phyloP scores from a whole-genome alignment of 2,888 invertebrate species.

The Hipparchia semele region DNA sequence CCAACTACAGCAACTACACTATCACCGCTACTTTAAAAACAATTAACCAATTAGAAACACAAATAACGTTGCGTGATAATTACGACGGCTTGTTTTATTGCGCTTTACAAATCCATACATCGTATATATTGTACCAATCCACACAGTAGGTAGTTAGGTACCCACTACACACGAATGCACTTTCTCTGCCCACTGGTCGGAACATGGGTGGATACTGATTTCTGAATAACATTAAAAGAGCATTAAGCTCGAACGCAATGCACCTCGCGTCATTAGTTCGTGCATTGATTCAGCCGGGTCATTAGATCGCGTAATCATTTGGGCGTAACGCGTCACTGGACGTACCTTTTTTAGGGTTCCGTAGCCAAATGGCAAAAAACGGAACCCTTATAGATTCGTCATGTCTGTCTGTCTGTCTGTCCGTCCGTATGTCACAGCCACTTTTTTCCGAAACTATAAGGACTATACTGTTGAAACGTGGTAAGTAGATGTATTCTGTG shows the following conservation, averaged over 20 bases:
- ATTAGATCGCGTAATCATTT: constrained; percentile 5
- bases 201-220: constrained; percentile 37
- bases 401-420: too few species aligned
- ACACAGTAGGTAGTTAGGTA: background rate
- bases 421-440: too few species aligned
- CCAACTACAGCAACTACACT: too few species aligned
- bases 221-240: constrained; percentile 40
- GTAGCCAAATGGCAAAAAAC: too few species aligned
- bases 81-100: constrained; percentile 12
- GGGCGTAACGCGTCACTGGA: background rate
- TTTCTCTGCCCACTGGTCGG: constrained; percentile 40
- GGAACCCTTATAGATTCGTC: too few species aligned
- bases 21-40: background rate
- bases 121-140: background rate
- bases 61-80: constrained; percentile 18
- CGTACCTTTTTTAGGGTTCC: too few species aligned
- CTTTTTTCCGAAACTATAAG: too few species aligned
- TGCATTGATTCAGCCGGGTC: constrained; percentile 10
- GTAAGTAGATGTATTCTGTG: too few species aligned
- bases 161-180: constrained; percentile 30
- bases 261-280: constrained; percentile 12
- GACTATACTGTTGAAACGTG: too few species aligned
- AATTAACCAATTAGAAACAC: constrained; percentile 7
- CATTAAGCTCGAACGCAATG: constrained; percentile 29
- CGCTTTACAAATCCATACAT: constrained; percentile 18